Evolutionary conservation across 1,140 invertebrate species (phyloP).

Genomic region (Nasonia longicornis): DNA sequence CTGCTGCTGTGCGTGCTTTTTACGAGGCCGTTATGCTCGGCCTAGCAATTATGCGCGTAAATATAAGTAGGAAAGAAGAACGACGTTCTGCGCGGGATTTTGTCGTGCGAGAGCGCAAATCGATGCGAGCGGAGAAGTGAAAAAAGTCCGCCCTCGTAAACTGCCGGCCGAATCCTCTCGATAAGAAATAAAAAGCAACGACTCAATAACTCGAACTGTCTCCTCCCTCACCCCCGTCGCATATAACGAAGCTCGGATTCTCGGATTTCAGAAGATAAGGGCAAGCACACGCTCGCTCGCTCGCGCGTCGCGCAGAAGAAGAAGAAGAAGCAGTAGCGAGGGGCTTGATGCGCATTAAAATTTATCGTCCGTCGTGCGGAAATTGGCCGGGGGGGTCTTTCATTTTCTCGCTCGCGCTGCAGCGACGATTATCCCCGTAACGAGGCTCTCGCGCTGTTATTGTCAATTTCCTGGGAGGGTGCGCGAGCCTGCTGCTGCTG

Average conservation of each 20-base stretch:
- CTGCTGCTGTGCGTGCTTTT: no score
- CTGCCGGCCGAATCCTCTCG: no score
- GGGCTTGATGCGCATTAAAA: constrained; percentile 50
- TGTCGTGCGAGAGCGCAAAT: no score
- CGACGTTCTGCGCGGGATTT: no score
- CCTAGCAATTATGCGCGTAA: no score
- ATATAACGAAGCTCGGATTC: not conserved
- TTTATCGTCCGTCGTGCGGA: constrained; percentile 52
- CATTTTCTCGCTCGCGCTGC: constrained; percentile 24
- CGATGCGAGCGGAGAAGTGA: no score
- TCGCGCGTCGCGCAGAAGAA: not conserved
- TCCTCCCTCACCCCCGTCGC: not conserved
- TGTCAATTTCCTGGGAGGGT: constrained; percentile 4
- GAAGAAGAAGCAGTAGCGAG: no score
- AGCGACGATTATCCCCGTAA: not conserved
- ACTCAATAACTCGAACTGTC: no score
- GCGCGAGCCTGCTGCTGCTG: not conserved
- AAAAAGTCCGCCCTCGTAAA: no score
- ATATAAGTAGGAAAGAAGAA: not conserved
- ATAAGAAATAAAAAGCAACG: no score
- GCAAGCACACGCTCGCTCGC: no score
- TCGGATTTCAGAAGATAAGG: constrained; percentile 12
- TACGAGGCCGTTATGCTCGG: no score
- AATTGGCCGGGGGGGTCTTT: constrained; percentile 49
- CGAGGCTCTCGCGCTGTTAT: constrained; percentile 5